Base-by-base conservation (phyloP, 2,113 vertebrate genomes). In the Hiodon tergisus region DNA sequence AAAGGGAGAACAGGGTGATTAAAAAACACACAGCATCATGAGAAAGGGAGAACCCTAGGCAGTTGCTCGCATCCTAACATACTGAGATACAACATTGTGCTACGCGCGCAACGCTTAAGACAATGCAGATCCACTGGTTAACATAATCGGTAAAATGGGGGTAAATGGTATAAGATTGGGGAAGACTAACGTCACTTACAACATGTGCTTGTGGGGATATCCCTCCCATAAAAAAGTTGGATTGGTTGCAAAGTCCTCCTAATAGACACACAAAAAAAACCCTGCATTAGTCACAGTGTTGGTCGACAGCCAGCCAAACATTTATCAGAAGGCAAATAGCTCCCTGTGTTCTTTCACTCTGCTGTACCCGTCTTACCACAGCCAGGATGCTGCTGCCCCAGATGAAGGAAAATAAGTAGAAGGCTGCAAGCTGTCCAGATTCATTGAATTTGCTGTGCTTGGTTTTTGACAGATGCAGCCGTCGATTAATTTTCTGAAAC, bases 381-480 rank as follows among this genome's bases (percentile, higher is more conserved):
- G 90, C 93, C 48, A 94, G 87, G 86, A 94, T 93, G 88, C 92
- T 92, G 85, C 90, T 87, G 85, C 93, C 93, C 93, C 93, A 94
- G 75, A 90, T 47, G 83, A 94, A 92, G 75, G 93, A 94, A 84
- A 91, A 88, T 72, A 93, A 83, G 87, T 93, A 93, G 88, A 94
- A 95, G 58, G 88, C 89, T 0, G 88, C 91, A 1, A 95, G 89
- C 81, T 94, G 93, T 46, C 93, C 93, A 0, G 91, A 94, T 77
- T 94, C 92, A 50, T 93, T 94, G 85, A 94, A 94, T 87, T 94
- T 93, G 89, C 93, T 94, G 87, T 94, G 92, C 78, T 94, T 93
- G 57, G 88, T 93, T 88, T 95, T 92, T 8, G 93, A 94, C 76
- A 95, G 85, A 79, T 93, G 92, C 65, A 94, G 82, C 72, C 84